Evolutionary conservation across 2,888 invertebrate genomes (phyloP).

Genomic region (Stictocephala bisonia): DNA sequence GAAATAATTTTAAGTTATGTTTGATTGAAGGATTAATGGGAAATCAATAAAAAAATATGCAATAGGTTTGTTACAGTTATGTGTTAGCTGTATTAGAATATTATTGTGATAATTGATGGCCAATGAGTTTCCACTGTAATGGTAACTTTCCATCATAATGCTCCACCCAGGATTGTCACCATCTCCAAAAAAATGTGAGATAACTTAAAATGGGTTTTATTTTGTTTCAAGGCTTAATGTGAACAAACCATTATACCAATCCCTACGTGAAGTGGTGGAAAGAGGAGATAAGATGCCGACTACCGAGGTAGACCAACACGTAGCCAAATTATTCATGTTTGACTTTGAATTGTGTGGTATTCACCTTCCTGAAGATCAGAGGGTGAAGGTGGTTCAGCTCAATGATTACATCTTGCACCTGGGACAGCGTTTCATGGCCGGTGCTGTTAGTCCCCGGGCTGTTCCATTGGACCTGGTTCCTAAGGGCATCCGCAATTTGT

Average conservation of each 20-base stretch:
- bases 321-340: conserved; percentile 89
- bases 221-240: conserved; percentile 82
- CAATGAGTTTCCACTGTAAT: no score
- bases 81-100: no score
- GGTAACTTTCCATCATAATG: no score
- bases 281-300: conserved; percentile 76
- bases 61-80: no score
- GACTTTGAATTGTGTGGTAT: conserved; percentile 99
- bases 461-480: conserved; percentile 72
- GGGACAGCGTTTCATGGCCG: conserved; percentile 86
- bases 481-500: conserved; percentile 77
- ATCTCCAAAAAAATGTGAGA: background rate
- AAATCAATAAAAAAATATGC: no score
- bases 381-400: conserved; percentile 81
- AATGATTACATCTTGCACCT: conserved; percentile 85
- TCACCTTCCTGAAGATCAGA: conserved; percentile 81
- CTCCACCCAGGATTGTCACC: background rate
- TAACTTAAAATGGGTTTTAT: conserved; percentile 9
- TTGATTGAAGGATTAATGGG: no score
- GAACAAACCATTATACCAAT: conserved; percentile 83
- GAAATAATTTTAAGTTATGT: no score
- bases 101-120: no score
- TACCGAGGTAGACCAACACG: conserved; percentile 83
- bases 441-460: conserved; percentile 75
- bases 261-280: conserved; percentile 77